These are phyloP conservation scores for Pelmatolapia mariae DNA, from an alignment of 2,113 vertebrate species.

Conservation along the genomic window DNA sequence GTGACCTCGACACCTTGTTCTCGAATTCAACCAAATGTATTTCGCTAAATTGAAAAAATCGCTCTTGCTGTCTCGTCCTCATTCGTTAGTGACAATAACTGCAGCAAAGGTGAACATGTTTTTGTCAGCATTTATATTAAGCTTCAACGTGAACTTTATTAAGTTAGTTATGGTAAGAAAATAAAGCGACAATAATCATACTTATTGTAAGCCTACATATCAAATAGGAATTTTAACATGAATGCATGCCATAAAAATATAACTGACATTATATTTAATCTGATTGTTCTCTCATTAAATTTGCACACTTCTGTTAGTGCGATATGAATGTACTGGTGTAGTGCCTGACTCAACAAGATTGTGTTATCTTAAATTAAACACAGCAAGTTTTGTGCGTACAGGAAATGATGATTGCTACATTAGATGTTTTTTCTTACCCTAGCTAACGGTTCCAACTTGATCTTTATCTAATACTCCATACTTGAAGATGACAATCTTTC, in stretches of 20 bases:
- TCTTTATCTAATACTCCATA: neutral
- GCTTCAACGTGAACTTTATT: neutral
- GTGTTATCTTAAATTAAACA: neutral
- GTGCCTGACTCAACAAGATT: neutral
- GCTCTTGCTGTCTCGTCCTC: accelerated
- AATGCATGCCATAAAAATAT: neutral
- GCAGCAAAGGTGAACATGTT: neutral
- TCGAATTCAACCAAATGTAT: neutral
- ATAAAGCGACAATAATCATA: neutral
- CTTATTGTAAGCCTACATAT: neutral
- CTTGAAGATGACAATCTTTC: neutral
- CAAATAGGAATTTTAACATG: neutral
- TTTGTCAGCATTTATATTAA: neutral
- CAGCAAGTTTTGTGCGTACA: neutral
- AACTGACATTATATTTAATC: neutral
- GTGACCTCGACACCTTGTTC: neutral
- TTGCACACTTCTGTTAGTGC: neutral
- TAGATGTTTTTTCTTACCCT: neutral
- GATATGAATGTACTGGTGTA: neutral
- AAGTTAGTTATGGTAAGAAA: neutral
- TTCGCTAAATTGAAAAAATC: neutral
- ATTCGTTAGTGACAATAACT: neutral
- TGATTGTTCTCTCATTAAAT: neutral
- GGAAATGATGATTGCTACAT: neutral
- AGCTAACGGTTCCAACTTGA: neutral